A percentile compares a stretch with the other conserved stretches of the same genome.
Evolutionary conservation across 2,797 vertebrate species (phyloP).

Genomic region (Pagetopsis macropterus): DNA sequence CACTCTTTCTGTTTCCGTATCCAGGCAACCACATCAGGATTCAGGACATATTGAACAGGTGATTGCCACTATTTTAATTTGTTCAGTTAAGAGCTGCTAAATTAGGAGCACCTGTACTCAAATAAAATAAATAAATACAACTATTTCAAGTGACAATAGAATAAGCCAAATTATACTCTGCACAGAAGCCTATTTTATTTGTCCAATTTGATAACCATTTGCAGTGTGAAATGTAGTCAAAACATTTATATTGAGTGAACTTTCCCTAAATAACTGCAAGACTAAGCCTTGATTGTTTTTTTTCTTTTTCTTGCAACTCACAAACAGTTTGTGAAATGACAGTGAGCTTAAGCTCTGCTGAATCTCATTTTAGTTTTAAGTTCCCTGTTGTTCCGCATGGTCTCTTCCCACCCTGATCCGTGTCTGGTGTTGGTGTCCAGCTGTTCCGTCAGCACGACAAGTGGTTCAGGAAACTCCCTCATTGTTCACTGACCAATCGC

Average conservation of each 20-base stretch:
- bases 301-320: conserved; percentile 16
- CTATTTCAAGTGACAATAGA: conserved; percentile 18
- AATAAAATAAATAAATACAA: conserved; percentile 33
- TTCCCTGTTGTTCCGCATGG: conserved; percentile 62
- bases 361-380: conserved; percentile 72
- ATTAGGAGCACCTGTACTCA: conserved; percentile 17
- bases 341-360: conserved; percentile 62
- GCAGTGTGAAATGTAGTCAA: conserved; percentile 28
- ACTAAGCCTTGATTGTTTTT: conserved; percentile 25
- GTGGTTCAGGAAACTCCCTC: conserved; percentile 79
- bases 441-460: conserved; percentile 82
- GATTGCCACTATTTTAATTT: conserved; percentile 47
- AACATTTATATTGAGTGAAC: background rate
- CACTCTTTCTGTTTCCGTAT: conserved; percentile 60
- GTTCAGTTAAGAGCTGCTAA: conserved; percentile 34
- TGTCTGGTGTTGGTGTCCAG: conserved; percentile 75
- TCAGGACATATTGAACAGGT: conserved; percentile 65
- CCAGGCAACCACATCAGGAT: conserved; percentile 77
- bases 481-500: conserved; percentile 83
- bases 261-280: conserved; percentile 7
- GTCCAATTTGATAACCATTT: conserved; percentile 15
- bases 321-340: conserved; percentile 57
- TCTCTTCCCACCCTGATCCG: conserved; percentile 70
- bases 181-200: conserved; percentile 14
- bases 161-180: conserved; percentile 9